Conservation (phyloP, 2,888 invertebrate species). For the Tryphoninae sp. region DNA sequence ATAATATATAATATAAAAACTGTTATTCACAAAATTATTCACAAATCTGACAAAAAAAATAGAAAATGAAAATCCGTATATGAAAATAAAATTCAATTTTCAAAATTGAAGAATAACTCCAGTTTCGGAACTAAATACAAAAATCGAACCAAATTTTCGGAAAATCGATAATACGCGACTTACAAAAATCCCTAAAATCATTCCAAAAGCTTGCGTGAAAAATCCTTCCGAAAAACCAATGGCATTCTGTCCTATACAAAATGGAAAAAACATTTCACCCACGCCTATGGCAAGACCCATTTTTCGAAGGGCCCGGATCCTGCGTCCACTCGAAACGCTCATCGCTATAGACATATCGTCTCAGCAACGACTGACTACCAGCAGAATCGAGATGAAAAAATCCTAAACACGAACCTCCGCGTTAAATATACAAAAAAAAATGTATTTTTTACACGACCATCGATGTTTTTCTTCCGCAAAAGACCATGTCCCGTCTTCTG, state of each 20-base stretch:
- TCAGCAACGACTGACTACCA: slow-evolving; percentile 14
- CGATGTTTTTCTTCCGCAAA: slow-evolving; percentile 66
- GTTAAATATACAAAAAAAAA: slow-evolving; percentile 2
- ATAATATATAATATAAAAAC: too few relatives aligned
- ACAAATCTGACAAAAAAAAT: not conserved
- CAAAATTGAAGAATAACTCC: too few relatives aligned
- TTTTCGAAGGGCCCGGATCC: slow-evolving; percentile 71
- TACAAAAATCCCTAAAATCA: not conserved
- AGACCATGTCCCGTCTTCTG: slow-evolving; percentile 56
- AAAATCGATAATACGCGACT: slow-evolving; percentile 3
- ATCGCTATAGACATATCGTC: not conserved
- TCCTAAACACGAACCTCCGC: not conserved
- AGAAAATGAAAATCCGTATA: not conserved
- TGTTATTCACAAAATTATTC: not conserved
- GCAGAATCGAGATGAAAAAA: slow-evolving; percentile 11
- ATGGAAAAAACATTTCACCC: slow-evolving; percentile 26
- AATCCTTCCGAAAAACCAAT: not conserved
- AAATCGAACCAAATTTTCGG: not conserved
- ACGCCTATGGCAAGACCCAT: slow-evolving; percentile 65
- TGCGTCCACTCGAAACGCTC: slow-evolving; percentile 62
- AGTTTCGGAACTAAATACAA: not conserved
- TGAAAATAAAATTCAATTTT: too few relatives aligned
- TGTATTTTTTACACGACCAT: slow-evolving; percentile 38
- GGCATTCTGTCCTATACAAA: not conserved
- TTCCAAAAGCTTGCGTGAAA: slow-evolving; percentile 7